Conservation (phyloP, 2,888 invertebrate genomes). For the Hymenopus coronatus region DNA sequence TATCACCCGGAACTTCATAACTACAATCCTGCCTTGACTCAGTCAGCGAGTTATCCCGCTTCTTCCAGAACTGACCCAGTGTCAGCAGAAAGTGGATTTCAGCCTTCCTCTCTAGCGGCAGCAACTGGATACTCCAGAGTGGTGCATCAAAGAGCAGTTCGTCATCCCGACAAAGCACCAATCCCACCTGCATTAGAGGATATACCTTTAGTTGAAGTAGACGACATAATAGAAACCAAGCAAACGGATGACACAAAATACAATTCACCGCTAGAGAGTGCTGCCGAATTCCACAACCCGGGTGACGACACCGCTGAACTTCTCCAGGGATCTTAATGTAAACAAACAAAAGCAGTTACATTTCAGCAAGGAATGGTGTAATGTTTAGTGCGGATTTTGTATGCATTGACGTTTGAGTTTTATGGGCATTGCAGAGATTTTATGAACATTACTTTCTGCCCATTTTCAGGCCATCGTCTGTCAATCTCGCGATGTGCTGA, state of each 20-base stretch:
- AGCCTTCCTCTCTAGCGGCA: constrained; percentile 3
- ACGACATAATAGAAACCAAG: background rate
- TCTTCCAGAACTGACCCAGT: background rate
- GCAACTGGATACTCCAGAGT: constrained; percentile 17
- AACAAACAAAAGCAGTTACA: too few species aligned
- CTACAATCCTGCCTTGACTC: too few species aligned
- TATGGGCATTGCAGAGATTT: background rate
- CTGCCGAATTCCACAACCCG: background rate
- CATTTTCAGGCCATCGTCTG: too few species aligned
- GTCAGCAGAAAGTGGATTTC: background rate
- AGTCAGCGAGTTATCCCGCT: background rate
- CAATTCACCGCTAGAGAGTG: background rate
- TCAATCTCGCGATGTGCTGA: background rate
- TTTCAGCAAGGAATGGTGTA: background rate
- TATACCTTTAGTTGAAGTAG: background rate
- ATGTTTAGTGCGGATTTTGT: background rate
- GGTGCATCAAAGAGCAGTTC: constrained; percentile 1
- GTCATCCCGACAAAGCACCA: background rate
- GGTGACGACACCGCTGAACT: background rate
- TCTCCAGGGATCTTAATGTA: background rate
- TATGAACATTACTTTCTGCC: too few species aligned
- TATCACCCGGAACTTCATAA: background rate
- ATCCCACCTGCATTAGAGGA: background rate
- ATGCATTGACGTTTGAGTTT: background rate
- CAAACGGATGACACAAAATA: background rate